Percentiles rank a stretch among this genome's conserved stretches.
These are phyloP conservation scores for Serrognathus titanus DNA, from an alignment of 2,888 invertebrate genomes.

Conservation along the genomic window DNA sequence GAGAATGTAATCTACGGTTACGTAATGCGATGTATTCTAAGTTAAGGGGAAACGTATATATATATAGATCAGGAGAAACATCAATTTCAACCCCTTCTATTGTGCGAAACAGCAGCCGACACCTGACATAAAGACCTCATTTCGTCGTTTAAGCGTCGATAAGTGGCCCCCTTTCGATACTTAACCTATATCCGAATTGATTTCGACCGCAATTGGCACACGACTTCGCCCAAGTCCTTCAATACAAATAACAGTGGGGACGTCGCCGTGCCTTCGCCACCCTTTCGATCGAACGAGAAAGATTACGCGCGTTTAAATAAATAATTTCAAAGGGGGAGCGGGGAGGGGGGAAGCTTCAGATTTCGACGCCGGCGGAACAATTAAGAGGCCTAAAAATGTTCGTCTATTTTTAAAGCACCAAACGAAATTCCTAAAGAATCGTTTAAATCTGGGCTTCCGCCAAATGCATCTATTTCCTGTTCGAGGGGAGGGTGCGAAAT, in stretches of 20 bases:
- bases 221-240: constrained; percentile 8
- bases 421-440: not conserved
- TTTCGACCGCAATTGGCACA: constrained; percentile 11
- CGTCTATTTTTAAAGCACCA: not conserved
- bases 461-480: constrained; percentile 7
- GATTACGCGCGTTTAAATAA: not conserved
- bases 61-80: no score
- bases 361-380: not conserved
- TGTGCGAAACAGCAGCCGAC: constrained; percentile 2
- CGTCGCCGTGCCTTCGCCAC: no score
- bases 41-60: no score
- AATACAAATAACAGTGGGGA: no score
- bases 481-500: constrained; percentile 6
- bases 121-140: constrained; percentile 22
- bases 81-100: not conserved
- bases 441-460: constrained; percentile 3
- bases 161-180: constrained; percentile 20
- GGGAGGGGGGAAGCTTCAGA: not conserved
- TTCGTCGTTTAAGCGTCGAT: constrained; percentile 23
- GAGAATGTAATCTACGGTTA: no score
- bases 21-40: no score
- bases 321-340: not conserved
- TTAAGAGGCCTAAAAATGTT: not conserved
- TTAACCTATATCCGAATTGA: constrained; percentile 25
- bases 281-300: no score